Conservation (phyloP, 2,888 invertebrate species). For the Nasonia oneida region DNA sequence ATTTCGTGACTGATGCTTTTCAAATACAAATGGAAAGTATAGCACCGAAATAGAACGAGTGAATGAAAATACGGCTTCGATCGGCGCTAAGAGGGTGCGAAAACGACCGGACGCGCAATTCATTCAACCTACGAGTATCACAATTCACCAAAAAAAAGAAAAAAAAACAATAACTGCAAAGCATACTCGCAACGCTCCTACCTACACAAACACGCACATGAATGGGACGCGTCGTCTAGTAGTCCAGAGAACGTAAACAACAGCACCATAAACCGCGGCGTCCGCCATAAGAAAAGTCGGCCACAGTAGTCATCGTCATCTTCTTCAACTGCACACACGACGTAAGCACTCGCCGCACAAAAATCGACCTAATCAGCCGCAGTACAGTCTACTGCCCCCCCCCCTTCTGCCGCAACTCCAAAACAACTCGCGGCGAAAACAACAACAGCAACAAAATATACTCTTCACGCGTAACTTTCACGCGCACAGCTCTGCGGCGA, state of each 20-base stretch:
- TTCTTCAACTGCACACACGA: neutral
- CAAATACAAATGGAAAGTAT: neutral
- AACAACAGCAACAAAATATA: neutral
- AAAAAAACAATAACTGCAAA: neutral
- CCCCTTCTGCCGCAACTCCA: neutral
- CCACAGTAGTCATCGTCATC: neutral
- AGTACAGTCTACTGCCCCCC: neutral
- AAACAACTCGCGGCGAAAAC: neutral
- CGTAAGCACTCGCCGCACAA: neutral
- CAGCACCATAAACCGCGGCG: neutral
- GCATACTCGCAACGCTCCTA: neutral
- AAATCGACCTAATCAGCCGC: neutral
- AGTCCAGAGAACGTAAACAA: neutral
- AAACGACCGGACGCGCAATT: too few relatives aligned
- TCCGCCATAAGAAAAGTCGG: neutral
- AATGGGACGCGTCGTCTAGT: neutral
- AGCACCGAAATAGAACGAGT: neutral
- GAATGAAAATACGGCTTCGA: neutral
- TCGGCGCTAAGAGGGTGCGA: neutral
- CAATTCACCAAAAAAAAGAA: neutral
- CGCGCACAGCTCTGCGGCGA: neutral
- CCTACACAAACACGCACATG: neutral
- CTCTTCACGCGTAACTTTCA: neutral
- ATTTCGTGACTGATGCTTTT: constrained; percentile 1
- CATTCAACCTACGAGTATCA: too few relatives aligned